Base-by-base conservation (phyloP, 2,797 vertebrate genomes). In the Sebastes nivosus region DNA sequence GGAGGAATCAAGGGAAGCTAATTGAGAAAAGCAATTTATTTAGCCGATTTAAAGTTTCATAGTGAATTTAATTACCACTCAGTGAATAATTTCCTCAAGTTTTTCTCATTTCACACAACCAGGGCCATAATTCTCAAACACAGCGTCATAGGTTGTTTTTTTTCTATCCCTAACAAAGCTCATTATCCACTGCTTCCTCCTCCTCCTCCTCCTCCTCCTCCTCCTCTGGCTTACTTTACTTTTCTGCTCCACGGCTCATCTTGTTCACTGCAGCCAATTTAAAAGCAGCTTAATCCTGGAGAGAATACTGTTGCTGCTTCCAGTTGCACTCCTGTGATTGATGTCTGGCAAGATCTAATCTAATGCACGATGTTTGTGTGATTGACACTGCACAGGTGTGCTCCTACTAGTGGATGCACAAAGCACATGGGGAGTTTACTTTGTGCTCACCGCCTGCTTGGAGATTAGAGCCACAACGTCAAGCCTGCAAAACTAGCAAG, bases 21-120 rank as follows among this genome's bases (percentile, higher is more conserved):
- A 95, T 91, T 94, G 88, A 90, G 93, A 95, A 95, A 96, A 95
- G 89, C 92, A 91, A 95, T 95, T 95, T 94, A 95, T 95, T 94
- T 93, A 90, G 89, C 82, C 81, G 88, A 94, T 95, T 94, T 95
- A 95, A 95, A 95, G 94, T 95, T 96, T 94, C 67, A 81, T 81
- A 27, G 82, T 83, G 81, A 91, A 94, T 94, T 95, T 95, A 95
- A 95, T 95, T 94, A 94, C 87, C 74, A 81, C 88, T 91, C 89
- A 88, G 79, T 91, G 89, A 90, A 94, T 92, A 77, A 94, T 93
- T 94, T 94, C 88, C 87, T 77, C 25, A 89, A 91, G 91, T 94
- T 95, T 86, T 84, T 79, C 76, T 86, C 84, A 89, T 94, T 93
- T 92, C 83, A 83, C 84, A 84, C 75, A 92, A 82, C 85, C 50